These are phyloP conservation scores for Ennomos erosarius DNA, from an alignment of 2,888 invertebrate genomes.

Conservation along the genomic window DNA sequence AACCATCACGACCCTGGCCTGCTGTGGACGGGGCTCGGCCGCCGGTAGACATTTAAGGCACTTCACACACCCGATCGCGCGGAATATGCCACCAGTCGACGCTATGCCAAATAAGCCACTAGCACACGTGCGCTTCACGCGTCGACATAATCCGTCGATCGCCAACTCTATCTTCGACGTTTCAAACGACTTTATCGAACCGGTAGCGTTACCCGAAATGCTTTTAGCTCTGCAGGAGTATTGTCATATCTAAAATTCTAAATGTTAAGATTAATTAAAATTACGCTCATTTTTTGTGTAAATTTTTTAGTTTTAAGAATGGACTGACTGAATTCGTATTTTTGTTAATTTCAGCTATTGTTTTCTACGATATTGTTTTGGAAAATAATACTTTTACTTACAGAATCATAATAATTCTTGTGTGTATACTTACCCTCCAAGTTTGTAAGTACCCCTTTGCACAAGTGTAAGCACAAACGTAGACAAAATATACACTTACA, in stretches of 20 bases:
- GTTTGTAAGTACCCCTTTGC: too few species aligned
- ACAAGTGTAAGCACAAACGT: too few species aligned
- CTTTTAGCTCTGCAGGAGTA: slow-evolving; percentile 53
- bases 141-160: slow-evolving; percentile 19
- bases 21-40: slow-evolving; percentile 87
- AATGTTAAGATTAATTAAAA: slow-evolving; percentile 4
- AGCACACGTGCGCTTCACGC: slow-evolving; percentile 19
- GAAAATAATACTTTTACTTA: too few species aligned
- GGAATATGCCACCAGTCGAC: slow-evolving; percentile 3
- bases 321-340: slow-evolving; percentile 2
- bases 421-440: too few species aligned
- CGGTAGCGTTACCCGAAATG: slow-evolving; percentile 47
- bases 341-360: too few species aligned
- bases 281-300: background rate
- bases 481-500: too few species aligned
- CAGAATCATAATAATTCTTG: too few species aligned
- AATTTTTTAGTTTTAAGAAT: slow-evolving; percentile 1
- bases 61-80: slow-evolving; percentile 17
- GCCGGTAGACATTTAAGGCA: slow-evolving; percentile 60
- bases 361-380: too few species aligned
- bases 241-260: slow-evolving; percentile 46
- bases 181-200: slow-evolving; percentile 11
- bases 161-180: slow-evolving; percentile 25
- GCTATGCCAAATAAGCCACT: too few species aligned
- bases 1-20: slow-evolving; percentile 87